These are phyloP conservation scores for Orussus abietinus DNA, from an alignment of 1,140 invertebrate genomes.

Conservation along the genomic window DNA sequence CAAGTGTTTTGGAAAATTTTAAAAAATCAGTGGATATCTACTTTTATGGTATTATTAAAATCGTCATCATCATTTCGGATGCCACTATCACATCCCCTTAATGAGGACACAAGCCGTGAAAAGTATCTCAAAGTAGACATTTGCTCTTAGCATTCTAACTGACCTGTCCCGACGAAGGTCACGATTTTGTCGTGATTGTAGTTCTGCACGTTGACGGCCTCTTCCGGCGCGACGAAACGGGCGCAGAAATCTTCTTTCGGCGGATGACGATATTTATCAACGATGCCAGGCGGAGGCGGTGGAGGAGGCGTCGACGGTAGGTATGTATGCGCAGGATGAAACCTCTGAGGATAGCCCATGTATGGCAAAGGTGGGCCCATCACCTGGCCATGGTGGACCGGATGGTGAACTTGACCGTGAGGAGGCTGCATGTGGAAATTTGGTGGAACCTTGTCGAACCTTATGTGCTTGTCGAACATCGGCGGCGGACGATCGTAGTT, in stretches of 20 bases:
- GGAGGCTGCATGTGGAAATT: conserved; percentile 34
- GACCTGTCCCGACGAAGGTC: conserved; percentile 61
- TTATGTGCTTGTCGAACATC: conserved; percentile 32
- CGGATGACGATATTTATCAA: conserved; percentile 33
- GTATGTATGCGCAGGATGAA: conserved; percentile 13
- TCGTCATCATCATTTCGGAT: no score
- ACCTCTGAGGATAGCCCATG: conserved; percentile 30
- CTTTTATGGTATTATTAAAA: no score
- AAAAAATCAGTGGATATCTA: no score
- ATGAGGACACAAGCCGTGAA: no score
- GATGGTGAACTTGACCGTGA: conserved; percentile 19
- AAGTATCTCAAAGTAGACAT: no score
- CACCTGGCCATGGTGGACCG: conserved; percentile 27
- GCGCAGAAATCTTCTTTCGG: conserved; percentile 47
- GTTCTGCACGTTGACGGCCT: conserved; percentile 39
- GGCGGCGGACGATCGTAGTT: conserved; percentile 30
- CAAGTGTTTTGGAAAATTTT: no score
- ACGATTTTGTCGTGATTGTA: conserved; percentile 62
- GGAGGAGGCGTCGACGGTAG: neutral
- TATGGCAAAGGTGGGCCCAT: conserved; percentile 34
- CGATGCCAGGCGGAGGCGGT: conserved; percentile 23
- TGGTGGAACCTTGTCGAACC: conserved; percentile 37
- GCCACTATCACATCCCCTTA: no score
- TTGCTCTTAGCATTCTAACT: no score
- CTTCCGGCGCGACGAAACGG: conserved; percentile 54